Percentiles rank a stretch among this genome's conserved stretches.
These are phyloP conservation scores for Odocoileus hemionus DNA, from an alignment of 2,113 vertebrate species.

Conservation along the genomic window DNA sequence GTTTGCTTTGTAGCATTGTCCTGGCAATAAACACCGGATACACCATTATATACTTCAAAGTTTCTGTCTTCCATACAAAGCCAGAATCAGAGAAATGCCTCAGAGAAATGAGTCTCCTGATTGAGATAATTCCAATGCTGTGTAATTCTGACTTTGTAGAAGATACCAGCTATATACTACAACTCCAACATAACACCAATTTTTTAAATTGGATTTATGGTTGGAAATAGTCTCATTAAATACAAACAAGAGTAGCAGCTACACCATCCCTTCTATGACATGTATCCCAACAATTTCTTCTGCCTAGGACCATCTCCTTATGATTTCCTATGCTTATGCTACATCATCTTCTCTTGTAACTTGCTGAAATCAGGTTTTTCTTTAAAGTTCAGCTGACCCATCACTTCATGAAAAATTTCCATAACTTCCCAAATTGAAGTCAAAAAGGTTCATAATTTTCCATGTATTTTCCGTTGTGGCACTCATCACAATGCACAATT, in stretches of 20 bases:
- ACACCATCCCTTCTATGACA: not conserved
- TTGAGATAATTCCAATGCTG: not conserved
- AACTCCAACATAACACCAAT: not conserved
- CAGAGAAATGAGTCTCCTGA: not conserved
- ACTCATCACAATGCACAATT: not conserved
- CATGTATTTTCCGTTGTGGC: not conserved
- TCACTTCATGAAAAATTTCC: not conserved
- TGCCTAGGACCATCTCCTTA: not conserved
- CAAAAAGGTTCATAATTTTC: not conserved
- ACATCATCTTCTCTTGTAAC: not conserved
- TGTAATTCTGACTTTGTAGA: not conserved
- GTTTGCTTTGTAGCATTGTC: not conserved
- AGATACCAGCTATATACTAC: not conserved
- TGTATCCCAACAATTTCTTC: not conserved
- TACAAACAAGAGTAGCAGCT: not conserved
- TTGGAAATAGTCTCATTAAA: not conserved
- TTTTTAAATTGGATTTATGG: not conserved
- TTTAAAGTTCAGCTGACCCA: not conserved
- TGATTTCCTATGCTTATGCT: not conserved
- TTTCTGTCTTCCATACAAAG: not conserved
- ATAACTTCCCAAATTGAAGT: not conserved
- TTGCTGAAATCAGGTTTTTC: not conserved
- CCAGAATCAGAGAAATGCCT: not conserved
- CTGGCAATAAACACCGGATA: not conserved
- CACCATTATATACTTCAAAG: not conserved